Percentiles rank a stretch among this genome's conserved stretches.
Evolutionary conservation across 2,113 vertebrate species (phyloP).

Genomic region (Tricholaema leucomelas): DNA sequence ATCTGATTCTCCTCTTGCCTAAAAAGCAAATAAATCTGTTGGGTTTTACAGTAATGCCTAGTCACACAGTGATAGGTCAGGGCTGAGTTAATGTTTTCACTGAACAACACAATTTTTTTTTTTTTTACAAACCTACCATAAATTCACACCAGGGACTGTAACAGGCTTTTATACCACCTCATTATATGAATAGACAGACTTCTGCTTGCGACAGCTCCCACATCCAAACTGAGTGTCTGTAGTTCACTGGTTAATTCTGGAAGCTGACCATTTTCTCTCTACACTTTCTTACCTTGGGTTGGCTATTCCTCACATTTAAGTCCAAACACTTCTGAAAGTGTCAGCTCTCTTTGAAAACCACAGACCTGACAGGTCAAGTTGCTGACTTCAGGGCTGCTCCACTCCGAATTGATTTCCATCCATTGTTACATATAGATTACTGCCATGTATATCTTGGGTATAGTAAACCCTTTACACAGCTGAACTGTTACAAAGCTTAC

Average conservation of each 20-base stretch:
- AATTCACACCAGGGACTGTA: not conserved
- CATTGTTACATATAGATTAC: not conserved
- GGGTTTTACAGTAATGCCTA: not conserved
- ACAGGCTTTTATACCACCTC: not conserved
- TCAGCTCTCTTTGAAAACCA: not conserved
- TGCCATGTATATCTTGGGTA: not conserved
- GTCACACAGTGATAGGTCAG: not conserved
- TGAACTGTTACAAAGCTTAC: not conserved
- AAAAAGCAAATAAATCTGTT: not conserved
- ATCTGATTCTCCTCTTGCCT: not conserved
- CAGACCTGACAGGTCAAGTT: not conserved
- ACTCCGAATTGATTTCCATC: not conserved
- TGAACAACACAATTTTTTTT: not conserved
- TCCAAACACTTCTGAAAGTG: not conserved
- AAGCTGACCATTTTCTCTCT: not conserved
- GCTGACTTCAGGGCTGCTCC: not conserved
- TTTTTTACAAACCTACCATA: not conserved
- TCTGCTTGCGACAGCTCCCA: not conserved
- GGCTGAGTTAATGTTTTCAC: not conserved
- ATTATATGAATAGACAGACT: not conserved
- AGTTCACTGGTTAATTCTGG: not conserved
- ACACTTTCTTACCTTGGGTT: not conserved
- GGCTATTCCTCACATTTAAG: not conserved
- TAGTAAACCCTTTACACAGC: not conserved
- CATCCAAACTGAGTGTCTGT: not conserved